phyloP scores from a whole-genome alignment of 2,797 vertebrate genomes.

The Alcedo quadribrachys region DNA sequence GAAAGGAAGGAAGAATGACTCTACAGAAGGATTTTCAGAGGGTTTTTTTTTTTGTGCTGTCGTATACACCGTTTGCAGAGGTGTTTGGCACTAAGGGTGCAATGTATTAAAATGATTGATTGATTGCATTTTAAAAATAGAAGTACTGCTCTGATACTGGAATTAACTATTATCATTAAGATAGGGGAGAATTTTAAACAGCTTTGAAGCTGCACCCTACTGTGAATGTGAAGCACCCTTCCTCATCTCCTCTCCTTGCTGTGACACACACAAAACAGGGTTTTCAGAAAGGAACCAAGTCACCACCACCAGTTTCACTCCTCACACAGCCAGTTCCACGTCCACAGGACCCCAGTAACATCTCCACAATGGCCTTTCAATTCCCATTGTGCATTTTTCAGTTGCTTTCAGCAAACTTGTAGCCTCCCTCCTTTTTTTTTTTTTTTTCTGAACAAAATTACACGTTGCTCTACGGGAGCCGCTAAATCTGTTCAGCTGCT shows the following conservation, averaged over 20 bases:
- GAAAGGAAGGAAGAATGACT: not conserved
- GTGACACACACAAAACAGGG: not conserved
- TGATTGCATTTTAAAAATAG: constrained; percentile 64
- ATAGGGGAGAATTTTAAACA: constrained; percentile 51
- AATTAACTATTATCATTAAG: constrained; percentile 52
- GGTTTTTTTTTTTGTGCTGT: constrained; percentile 34
- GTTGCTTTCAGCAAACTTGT: not conserved
- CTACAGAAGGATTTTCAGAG: constrained; percentile 13
- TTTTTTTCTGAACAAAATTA: not conserved
- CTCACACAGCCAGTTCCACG: not conserved
- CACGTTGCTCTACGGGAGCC: not conserved
- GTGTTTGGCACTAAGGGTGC: constrained; percentile 28
- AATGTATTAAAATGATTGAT: constrained; percentile 54
- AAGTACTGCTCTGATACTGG: constrained; percentile 46
- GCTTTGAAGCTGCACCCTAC: constrained; percentile 30
- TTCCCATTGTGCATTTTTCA: not conserved
- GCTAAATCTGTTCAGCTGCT: not conserved
- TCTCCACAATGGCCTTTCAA: not conserved
- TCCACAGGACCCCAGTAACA: not conserved
- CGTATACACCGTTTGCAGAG: not conserved
- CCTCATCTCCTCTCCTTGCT: not conserved
- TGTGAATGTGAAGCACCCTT: constrained; percentile 8
- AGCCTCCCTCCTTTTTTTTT: not conserved
- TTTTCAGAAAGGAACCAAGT: not conserved
- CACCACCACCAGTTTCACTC: not conserved